A percentile compares a stretch with the other conserved stretches of the same genome.
These are phyloP conservation scores for Eidolon helvum DNA, from an alignment of 2,113 vertebrate genomes.

Conservation along the genomic window DNA sequence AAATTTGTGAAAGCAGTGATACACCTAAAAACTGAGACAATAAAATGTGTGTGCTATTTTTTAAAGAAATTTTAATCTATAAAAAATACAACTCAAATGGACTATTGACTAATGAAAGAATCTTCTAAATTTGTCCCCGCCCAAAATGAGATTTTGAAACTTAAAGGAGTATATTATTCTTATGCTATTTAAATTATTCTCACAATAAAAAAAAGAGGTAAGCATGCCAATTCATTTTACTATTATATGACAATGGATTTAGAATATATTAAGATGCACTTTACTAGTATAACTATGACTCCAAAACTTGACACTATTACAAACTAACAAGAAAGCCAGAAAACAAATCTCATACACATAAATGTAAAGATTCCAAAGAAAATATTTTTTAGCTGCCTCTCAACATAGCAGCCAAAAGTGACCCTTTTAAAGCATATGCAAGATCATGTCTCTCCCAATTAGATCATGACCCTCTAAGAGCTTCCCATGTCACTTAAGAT, in stretches of 20 bases:
- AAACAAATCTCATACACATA: not conserved
- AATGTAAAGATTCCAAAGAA: constrained; percentile 14
- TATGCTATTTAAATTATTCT: not conserved
- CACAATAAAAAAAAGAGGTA: not conserved
- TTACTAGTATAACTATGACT: not conserved
- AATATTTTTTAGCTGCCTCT: not conserved
- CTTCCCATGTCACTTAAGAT: not conserved
- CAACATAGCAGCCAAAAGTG: not conserved
- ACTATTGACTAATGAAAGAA: not conserved
- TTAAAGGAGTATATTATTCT: not conserved
- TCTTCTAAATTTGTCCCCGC: not conserved
- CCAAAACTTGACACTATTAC: not conserved
- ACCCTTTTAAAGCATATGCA: not conserved
- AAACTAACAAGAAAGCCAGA: not conserved
- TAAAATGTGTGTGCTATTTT: not conserved
- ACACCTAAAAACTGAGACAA: constrained; percentile 1
- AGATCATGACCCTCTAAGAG: not conserved
- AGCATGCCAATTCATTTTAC: not conserved
- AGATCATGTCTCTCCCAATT: not conserved
- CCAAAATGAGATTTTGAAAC: not conserved
- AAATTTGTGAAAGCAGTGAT: not conserved
- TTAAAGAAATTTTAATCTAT: not conserved
- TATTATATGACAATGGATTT: not conserved
- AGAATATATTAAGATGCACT: not conserved
- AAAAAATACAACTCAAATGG: not conserved